A percentile compares a stretch with the other conserved stretches of the same genome.
Conservation (phyloP, 2,888 invertebrate species). For the Andrena trimmerana region DNA sequence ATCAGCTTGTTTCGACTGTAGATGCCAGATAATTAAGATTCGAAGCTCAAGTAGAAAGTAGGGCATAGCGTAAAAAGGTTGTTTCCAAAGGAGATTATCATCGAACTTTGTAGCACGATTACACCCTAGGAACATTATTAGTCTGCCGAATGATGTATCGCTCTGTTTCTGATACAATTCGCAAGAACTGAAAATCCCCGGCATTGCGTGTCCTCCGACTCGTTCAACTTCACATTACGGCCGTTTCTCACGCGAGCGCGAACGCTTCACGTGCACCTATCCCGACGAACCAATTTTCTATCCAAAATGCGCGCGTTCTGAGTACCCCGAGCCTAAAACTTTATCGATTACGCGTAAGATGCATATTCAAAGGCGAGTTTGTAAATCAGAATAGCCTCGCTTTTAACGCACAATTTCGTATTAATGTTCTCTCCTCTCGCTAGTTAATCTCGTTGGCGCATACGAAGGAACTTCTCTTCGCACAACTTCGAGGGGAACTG, state of each 20-base stretch:
- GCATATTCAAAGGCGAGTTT: neutral
- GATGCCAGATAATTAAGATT: neutral
- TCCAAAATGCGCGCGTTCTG: slow-evolving; percentile 40
- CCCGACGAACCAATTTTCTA: slow-evolving; percentile 61
- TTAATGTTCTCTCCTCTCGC: neutral
- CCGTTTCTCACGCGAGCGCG: slow-evolving; percentile 70
- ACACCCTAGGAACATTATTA: slow-evolving; percentile 20
- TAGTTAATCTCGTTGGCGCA: neutral
- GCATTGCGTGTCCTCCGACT: slow-evolving; percentile 69
- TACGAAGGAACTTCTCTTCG: neutral
- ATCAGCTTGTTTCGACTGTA: neutral
- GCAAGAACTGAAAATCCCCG: slow-evolving; percentile 64
- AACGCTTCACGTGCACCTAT: slow-evolving; percentile 52
- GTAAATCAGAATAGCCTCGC: neutral
- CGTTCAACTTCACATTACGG: slow-evolving; percentile 72
- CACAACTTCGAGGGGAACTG: neutral
- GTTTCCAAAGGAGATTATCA: neutral
- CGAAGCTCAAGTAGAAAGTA: neutral
- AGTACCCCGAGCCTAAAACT: slow-evolving; percentile 19
- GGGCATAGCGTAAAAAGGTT: neutral
- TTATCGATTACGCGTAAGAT: neutral
- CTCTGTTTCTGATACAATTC: slow-evolving; percentile 42
- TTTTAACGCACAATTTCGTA: neutral
- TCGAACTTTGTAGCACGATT: neutral
- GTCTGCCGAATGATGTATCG: slow-evolving; percentile 21